A percentile compares a stretch with the other conserved stretches of the same genome.
phyloP scores from a whole-genome alignment of 2,888 invertebrate species.

The Lepeophtheirus nordmannii region DNA sequence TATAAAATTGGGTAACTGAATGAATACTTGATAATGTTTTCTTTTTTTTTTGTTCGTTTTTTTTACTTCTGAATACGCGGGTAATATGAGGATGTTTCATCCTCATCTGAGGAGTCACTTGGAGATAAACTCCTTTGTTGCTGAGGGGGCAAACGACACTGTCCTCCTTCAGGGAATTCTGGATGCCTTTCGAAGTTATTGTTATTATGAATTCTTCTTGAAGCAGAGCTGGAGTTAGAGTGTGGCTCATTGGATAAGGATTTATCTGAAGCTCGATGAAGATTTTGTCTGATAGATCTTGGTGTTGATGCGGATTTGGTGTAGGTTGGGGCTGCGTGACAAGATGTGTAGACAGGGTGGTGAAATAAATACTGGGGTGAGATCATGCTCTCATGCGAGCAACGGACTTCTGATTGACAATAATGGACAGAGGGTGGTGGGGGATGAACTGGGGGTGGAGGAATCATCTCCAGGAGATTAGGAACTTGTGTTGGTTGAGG shows the following conservation, averaged over 20 bases:
- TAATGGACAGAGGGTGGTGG: slow-evolving; percentile 10
- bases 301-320: background rate
- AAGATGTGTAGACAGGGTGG: slow-evolving; percentile 14
- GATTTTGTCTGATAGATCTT: background rate
- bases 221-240: background rate
- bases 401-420: background rate
- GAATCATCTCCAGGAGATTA: slow-evolving; percentile 14
- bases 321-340: background rate
- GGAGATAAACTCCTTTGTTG: background rate
- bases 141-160: background rate
- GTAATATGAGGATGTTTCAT: background rate
- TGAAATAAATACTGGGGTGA: slow-evolving; percentile 17
- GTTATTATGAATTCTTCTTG: background rate
- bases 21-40: background rate
- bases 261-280: background rate
- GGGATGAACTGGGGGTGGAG: slow-evolving; percentile 16
- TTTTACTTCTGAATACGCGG: background rate
- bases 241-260: background rate
- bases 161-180: background rate
- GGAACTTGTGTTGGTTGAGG: background rate
- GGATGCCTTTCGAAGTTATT: too few relatives aligned
- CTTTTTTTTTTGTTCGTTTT: background rate
- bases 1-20: background rate
- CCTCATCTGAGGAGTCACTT: background rate
- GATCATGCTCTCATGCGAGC: slow-evolving; percentile 22